Percentiles rank a stretch among this genome's conserved stretches.
These are phyloP conservation scores for Oceanites oceanicus DNA, from an alignment of 2,113 vertebrate genomes.

Conservation along the genomic window DNA sequence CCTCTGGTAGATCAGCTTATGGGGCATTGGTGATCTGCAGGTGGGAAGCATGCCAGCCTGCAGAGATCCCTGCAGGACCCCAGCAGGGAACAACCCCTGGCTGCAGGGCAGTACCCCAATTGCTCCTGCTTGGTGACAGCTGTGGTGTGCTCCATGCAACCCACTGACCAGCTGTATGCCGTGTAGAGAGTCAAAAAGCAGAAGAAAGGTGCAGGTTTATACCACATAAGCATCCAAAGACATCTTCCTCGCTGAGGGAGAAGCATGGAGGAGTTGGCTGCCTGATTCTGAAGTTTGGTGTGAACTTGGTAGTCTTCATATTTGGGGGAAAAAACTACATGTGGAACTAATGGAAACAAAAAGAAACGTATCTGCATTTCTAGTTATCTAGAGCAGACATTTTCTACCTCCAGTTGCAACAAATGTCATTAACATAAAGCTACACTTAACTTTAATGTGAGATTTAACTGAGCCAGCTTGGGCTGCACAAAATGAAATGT, in stretches of 20 bases:
- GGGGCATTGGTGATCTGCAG: fast-evolving
- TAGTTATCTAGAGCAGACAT: not conserved
- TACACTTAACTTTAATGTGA: not conserved
- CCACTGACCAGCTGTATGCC: not conserved
- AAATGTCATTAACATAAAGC: not conserved
- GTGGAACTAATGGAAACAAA: not conserved
- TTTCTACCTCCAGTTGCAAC: not conserved
- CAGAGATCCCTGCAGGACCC: not conserved
- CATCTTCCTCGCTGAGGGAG: not conserved
- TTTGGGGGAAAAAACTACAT: not conserved
- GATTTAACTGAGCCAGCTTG: not conserved
- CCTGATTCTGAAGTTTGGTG: not conserved
- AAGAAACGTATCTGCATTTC: not conserved
- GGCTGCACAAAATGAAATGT: not conserved
- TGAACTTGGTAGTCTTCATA: not conserved
- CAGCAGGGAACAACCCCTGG: not conserved
- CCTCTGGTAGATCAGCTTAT: fast-evolving
- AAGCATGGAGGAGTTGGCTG: not conserved
- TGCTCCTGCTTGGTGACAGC: not conserved
- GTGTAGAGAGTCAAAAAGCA: not conserved
- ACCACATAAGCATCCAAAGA: not conserved
- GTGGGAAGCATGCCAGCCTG: not conserved
- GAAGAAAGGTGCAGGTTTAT: not conserved
- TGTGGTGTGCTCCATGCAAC: not conserved
- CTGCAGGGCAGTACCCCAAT: not conserved